Base-by-base conservation (phyloP, 1,140 invertebrate genomes). In the Micrasema longulum region DNA sequence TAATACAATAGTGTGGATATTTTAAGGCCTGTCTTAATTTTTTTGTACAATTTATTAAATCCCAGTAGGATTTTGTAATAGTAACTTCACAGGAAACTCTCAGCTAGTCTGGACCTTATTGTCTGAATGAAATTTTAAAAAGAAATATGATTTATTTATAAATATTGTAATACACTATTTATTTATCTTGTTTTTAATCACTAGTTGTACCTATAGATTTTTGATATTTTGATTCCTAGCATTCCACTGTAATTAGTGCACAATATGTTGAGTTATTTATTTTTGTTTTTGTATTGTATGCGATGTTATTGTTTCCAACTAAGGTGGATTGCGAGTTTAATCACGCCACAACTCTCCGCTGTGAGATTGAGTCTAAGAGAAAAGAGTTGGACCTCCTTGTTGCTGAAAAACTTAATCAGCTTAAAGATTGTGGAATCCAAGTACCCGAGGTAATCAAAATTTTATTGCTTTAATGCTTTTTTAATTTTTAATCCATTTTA, bases 331-430 rank as follows among this genome's bases (percentile, higher is more conserved):
- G 74, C 69, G 74, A 76, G 67, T 76, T 73, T 72, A 76, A 73
- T 73, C 74, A 76, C 38, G 74, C 74, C 11, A 73, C 74, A n/a
- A 76, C 67, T 18, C 69, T 76, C 38, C 67, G 67, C 48, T 71
- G 71, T 83, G 62, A 85, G 83, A 74, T 85, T 81, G 9, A 76
- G 82, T 80, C 74, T 80, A 86, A 76, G 62, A 62, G 68, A 18
- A 72, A 76, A 53, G 67, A 68, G 16, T 41, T 76, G 60, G 84
- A 85, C 47, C 76, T 84, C 4, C 75, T 82, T 5, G 81, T 82
- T 4, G 67, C 82, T 14, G 84, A 85, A 48, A 83, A 86, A 72
- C 70, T 85, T 23, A 81, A 83, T 67, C 80, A 83, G 72, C 83
- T 85, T 62, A 86, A 85, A 75, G 83, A 83, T 11, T 82, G 81